Conservation (phyloP, 2,888 invertebrate genomes). For the Clepsis dumicolana region DNA sequence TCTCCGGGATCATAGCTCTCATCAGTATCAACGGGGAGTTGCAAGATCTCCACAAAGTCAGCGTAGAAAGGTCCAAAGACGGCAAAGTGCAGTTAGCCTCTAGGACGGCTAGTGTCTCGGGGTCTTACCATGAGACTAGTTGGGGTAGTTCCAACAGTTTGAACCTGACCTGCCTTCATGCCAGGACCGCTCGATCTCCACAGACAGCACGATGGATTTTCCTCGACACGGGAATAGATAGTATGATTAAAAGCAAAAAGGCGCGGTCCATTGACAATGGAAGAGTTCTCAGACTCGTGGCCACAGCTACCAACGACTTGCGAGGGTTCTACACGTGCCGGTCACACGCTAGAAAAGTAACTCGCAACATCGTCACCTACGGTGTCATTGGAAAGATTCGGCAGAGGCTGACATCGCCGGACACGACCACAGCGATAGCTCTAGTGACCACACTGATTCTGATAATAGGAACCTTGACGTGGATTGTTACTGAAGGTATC, state of each 20-base stretch:
- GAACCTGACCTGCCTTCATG: conserved; percentile 76
- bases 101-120: conserved; percentile 75
- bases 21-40: conserved; percentile 63
- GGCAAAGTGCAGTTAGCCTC: conserved; percentile 71
- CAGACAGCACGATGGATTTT: conserved; percentile 69
- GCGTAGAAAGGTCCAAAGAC: conserved; percentile 65
- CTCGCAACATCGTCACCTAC: conserved; percentile 74
- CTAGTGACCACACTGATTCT: conserved; percentile 68
- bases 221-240: conserved; percentile 64
- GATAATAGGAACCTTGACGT: conserved; percentile 65
- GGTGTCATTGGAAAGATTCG: conserved; percentile 72
- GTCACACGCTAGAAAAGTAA: conserved; percentile 62
- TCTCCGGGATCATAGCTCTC: conserved; percentile 68
- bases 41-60: conserved; percentile 66
- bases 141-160: conserved; percentile 73
- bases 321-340: conserved; percentile 79
- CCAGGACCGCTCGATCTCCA: conserved; percentile 58
- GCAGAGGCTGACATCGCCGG: conserved; percentile 64
- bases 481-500: conserved; percentile 72
- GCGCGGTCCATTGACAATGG: conserved; percentile 68
- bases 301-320: conserved; percentile 66
- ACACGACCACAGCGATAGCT: conserved; percentile 67
- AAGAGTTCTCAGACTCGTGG: conserved; percentile 66
- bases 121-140: conserved; percentile 72
- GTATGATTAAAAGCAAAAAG: conserved; percentile 54